phyloP scores from a whole-genome alignment of 1,140 invertebrate species.

The Polyergus mexicanus region DNA sequence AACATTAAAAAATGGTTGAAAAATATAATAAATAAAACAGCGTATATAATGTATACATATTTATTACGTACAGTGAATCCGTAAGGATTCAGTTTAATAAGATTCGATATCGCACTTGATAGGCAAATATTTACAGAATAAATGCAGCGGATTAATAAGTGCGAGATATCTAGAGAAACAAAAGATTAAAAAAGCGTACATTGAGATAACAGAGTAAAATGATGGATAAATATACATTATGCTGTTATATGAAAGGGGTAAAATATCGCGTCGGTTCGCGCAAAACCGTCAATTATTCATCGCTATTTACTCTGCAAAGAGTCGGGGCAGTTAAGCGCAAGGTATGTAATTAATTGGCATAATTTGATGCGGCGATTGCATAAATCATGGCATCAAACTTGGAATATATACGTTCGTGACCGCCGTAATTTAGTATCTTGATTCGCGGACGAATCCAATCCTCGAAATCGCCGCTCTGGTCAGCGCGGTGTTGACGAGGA shows the following conservation, averaged over 20 bases:
- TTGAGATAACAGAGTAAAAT: slow-evolving; percentile 14
- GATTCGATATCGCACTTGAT: neutral
- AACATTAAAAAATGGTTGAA: slow-evolving; percentile 2
- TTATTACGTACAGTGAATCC: too few species aligned
- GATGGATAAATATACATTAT: slow-evolving; percentile 6
- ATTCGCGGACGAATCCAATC: slow-evolving; percentile 42
- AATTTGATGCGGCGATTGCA: slow-evolving; percentile 13
- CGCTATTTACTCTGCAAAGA: neutral
- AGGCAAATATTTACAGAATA: slow-evolving; percentile 11
- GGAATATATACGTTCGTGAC: slow-evolving; percentile 5
- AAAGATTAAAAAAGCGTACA: neutral
- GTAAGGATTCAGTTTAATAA: slow-evolving; percentile 26
- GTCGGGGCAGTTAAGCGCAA: neutral
- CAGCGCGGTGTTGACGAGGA: slow-evolving; percentile 34
- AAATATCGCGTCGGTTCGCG: slow-evolving; percentile 8
- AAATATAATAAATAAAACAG: neutral
- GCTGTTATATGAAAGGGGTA: neutral
- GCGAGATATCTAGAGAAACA: neutral
- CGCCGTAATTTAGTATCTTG: slow-evolving; percentile 49
- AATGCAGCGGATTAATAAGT: slow-evolving; percentile 15
- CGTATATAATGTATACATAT: neutral
- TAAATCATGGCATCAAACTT: slow-evolving; percentile 27
- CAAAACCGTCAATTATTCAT: neutral
- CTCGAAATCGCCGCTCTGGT: slow-evolving; percentile 17
- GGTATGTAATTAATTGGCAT: slow-evolving; percentile 45